These are phyloP conservation scores for Ceyx cyanopectus DNA, from an alignment of 2,113 vertebrate species.

Conservation along the genomic window DNA sequence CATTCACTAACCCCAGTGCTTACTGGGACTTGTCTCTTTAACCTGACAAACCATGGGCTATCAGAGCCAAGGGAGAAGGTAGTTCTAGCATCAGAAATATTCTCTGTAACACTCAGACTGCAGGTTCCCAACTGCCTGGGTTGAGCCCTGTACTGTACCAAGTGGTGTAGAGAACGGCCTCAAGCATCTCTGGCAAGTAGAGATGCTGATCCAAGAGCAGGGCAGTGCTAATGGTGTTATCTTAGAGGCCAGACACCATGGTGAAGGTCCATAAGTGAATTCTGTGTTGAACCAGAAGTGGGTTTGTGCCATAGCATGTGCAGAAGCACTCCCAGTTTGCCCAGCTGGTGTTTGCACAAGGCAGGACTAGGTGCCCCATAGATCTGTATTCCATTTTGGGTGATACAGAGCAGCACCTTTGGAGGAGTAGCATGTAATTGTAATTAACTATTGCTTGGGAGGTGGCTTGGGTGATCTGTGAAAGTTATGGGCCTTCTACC, in stretches of 20 bases:
- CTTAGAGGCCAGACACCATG: not conserved
- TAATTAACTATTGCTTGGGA: not conserved
- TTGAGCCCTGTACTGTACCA: not conserved
- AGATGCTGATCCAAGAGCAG: not conserved
- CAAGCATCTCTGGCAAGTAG: not conserved
- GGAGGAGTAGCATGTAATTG: not conserved
- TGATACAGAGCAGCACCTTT: not conserved
- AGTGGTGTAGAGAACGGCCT: not conserved
- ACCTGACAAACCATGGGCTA: not conserved
- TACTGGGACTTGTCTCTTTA: not conserved
- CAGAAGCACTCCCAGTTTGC: not conserved
- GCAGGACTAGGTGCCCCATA: fast-evolving
- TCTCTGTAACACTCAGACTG: not conserved
- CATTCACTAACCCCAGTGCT: not conserved
- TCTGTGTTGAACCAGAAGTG: not conserved
- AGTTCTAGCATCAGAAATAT: not conserved
- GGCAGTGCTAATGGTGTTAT: not conserved
- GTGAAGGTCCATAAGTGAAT: not conserved
- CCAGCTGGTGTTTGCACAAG: not conserved
- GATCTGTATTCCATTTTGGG: not conserved
- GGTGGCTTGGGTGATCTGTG: not conserved
- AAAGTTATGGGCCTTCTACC: not conserved
- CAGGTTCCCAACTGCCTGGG: fast-evolving
- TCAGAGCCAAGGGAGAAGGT: not conserved
- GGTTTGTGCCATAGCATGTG: fast-evolving